These are phyloP conservation scores for Bergia puertoricense DNA, from an alignment of 92 coral and sea anemone genomes.

Conservation along the genomic window DNA sequence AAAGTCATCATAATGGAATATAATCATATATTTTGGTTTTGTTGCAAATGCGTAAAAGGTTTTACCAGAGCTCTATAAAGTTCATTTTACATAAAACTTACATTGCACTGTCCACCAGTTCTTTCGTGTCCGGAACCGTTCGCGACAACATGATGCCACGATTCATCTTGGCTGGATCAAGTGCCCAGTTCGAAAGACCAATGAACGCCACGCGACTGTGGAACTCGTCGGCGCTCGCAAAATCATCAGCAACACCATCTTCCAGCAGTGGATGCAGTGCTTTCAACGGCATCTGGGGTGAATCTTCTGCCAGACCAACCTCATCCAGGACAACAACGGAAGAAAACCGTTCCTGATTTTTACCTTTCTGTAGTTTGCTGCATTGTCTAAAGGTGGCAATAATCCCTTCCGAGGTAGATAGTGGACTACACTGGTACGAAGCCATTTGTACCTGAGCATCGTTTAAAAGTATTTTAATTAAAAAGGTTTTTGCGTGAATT, in stretches of 20 bases:
- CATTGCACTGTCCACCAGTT: constrained; percentile 78
- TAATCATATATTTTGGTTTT: not conserved
- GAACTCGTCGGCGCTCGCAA: constrained; percentile 28
- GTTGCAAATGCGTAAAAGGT: not conserved
- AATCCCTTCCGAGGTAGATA: constrained; percentile 78
- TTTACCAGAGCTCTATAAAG: not conserved
- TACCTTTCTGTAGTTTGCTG: constrained; percentile 69
- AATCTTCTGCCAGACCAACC: constrained; percentile 78
- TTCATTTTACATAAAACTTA: constrained; percentile 31
- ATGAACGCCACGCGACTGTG: constrained; percentile 70
- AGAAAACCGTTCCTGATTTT: constrained; percentile 62
- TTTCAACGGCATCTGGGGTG: constrained; percentile 79
- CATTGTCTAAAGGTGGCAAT: constrained; percentile 65
- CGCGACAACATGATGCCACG: constrained; percentile 63
- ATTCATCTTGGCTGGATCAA: constrained; percentile 32
- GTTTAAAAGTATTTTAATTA: no score
- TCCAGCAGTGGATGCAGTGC: constrained; percentile 81
- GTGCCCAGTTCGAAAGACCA: constrained; percentile 89
- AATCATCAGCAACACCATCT: constrained; percentile 78
- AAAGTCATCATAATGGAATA: not conserved
- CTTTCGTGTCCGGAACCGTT: constrained; percentile 61
- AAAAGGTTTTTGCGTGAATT: no score
- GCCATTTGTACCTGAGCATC: constrained; percentile 68
- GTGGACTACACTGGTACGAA: constrained; percentile 63
- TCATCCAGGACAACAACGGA: constrained; percentile 81